A percentile compares a stretch with the other conserved stretches of the same genome.
Conservation (phyloP, 2,113 vertebrate genomes). For the Mormyrus iriodes region DNA sequence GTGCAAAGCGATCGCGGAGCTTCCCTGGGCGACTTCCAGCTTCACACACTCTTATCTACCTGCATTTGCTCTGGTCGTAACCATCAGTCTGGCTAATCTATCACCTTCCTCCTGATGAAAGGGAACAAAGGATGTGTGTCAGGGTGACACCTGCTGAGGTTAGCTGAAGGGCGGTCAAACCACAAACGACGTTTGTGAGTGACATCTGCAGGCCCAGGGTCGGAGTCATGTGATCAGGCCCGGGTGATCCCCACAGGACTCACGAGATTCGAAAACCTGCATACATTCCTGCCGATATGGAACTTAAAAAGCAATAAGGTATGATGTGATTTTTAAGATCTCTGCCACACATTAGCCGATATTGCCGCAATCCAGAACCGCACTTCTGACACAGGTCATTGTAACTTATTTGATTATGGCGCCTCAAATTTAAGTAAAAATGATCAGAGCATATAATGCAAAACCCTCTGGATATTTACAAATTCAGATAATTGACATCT, state of each 20-base stretch:
- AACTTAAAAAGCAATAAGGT: not conserved
- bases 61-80: constrained; percentile 32
- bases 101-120: constrained; percentile 42
- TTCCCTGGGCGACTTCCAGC: constrained; percentile 46
- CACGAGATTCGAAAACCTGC: not conserved
- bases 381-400: not conserved
- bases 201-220: not conserved
- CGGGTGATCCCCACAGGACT: not conserved
- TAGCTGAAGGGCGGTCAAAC: constrained; percentile 21
- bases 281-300: not conserved
- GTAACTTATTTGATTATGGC: not conserved
- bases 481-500: not conserved
- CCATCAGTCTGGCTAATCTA: constrained; percentile 53
- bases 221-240: not conserved
- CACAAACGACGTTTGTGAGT: not conserved
- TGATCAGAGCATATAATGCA: not conserved
- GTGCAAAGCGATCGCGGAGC: constrained; percentile 46
- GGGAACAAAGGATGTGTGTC: constrained; percentile 49
- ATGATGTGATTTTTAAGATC: not conserved
- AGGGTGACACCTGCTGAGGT: constrained; percentile 25
- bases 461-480: not conserved
- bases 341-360: not conserved
- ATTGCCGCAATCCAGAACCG: not conserved
- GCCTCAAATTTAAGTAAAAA: not conserved
- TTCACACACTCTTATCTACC: constrained; percentile 57